Evolutionary conservation across 2,888 invertebrate species (phyloP).

Genomic region (Xylota segnis): DNA sequence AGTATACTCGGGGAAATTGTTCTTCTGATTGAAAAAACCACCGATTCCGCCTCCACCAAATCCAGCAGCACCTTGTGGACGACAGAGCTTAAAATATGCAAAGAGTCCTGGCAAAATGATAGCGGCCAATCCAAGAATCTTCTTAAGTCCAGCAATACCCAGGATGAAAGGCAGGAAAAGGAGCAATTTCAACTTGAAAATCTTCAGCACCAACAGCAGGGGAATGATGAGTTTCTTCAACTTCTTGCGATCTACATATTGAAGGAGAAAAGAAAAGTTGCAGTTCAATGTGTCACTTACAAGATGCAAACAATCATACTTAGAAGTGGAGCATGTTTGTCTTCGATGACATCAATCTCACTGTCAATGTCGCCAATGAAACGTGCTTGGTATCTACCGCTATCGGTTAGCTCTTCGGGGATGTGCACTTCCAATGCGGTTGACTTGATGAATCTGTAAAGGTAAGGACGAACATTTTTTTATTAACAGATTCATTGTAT

Average conservation of each 20-base stretch:
- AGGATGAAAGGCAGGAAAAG: constrained; percentile 93
- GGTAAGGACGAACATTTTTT: not conserved
- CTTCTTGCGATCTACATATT: constrained; percentile 89
- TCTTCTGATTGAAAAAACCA: constrained; percentile 81
- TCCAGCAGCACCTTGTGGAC: constrained; percentile 87
- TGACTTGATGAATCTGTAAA: constrained; percentile 89
- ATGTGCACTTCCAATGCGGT: constrained; percentile 91
- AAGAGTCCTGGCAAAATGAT: constrained; percentile 92
- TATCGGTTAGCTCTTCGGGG: constrained; percentile 90
- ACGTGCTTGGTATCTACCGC: constrained; percentile 90
- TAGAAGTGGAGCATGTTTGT: constrained; percentile 91
- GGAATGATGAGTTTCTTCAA: constrained; percentile 93
- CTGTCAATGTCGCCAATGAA: constrained; percentile 93
- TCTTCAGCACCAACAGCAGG: constrained; percentile 91
- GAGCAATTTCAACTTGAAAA: constrained; percentile 93
- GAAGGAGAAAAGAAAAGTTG: not conserved
- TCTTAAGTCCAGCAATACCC: constrained; percentile 93
- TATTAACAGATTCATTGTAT: not conserved
- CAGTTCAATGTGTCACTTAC: constrained; percentile 2
- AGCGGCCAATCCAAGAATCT: constrained; percentile 92
- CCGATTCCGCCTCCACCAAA: constrained; percentile 82
- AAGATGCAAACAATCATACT: constrained; percentile 87
- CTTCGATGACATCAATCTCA: constrained; percentile 92
- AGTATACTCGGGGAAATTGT: constrained; percentile 87
- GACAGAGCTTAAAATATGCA: constrained; percentile 94